Conservation (phyloP, 2,113 vertebrate species). For the rabbit (Oryctolagus cuniculus) region DNA sequence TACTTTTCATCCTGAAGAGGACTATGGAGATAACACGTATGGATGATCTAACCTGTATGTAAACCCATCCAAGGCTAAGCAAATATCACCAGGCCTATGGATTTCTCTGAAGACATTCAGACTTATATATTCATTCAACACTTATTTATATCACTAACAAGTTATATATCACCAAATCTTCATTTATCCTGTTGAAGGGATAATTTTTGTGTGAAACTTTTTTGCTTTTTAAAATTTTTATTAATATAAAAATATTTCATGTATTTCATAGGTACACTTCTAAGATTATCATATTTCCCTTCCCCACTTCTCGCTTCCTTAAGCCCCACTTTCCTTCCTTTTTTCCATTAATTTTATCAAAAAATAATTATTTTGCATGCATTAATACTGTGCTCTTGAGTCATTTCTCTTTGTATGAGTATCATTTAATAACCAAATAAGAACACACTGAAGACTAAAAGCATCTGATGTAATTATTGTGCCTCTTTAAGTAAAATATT, state of each 20-base stretch:
- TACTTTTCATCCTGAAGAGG: not conserved
- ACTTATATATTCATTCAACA: not conserved
- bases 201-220: conserved; percentile 29
- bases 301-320: no score
- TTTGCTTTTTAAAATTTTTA: no score
- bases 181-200: not conserved
- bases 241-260: no score
- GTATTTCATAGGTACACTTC: no score
- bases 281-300: no score
- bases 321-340: no score
- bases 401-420: not conserved
- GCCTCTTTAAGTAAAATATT: not conserved
- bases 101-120: not conserved
- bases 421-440: conserved; percentile 42
- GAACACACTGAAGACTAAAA: not conserved
- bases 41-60: not conserved
- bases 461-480: not conserved
- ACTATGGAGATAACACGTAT: not conserved
- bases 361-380: not conserved
- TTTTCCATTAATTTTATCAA: no score
- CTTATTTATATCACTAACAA: not conserved
- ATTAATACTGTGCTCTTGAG: not conserved
- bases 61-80: not conserved
- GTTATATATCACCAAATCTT: not conserved
- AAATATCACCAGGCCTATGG: not conserved